Evolutionary conservation across 1,140 invertebrate genomes (phyloP).

Genomic region (Mycetomoellerius zeteki): DNA sequence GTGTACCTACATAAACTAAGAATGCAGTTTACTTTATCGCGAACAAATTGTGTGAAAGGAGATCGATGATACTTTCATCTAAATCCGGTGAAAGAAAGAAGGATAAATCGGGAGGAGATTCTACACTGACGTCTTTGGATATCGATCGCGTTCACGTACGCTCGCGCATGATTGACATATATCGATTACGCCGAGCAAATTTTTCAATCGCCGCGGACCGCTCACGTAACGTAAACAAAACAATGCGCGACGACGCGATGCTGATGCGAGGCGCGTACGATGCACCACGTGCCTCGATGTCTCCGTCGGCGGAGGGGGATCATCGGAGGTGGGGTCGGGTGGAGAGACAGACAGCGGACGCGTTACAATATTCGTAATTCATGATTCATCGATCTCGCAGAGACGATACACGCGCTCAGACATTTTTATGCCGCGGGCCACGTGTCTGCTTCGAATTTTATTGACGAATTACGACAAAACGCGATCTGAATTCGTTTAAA

Average conservation of each 20-base stretch:
- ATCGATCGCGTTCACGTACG: conserved; percentile 13
- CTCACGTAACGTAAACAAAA: conserved; percentile 80
- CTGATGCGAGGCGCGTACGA: conserved; percentile 61
- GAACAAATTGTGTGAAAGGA: neutral
- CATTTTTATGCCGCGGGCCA: conserved; percentile 23
- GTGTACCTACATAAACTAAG: neutral
- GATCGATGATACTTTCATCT: neutral
- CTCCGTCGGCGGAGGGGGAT: conserved; percentile 47
- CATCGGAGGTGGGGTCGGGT: conserved; percentile 25
- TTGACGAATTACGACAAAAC: conserved; percentile 4
- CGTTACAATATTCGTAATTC: conserved; percentile 73
- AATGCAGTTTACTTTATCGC: neutral
- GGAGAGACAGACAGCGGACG: conserved; percentile 65
- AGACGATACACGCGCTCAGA: conserved; percentile 40
- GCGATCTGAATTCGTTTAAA: neutral
- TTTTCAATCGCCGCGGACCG: conserved; percentile 67
- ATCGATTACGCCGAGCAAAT: conserved; percentile 61
- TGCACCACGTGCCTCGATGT: conserved; percentile 69
- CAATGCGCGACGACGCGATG: conserved; percentile 68
- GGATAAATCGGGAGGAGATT: neutral
- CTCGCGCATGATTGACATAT: conserved; percentile 38
- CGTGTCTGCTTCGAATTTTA: conserved; percentile 19
- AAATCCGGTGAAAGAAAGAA: conserved; percentile 23
- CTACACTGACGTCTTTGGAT: conserved; percentile 12
- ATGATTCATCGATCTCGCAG: conserved; percentile 72